Percentiles rank a stretch among this genome's conserved stretches.
Evolutionary conservation across 2,113 vertebrate species (phyloP).

Genomic region (Ardeotis arabs): DNA sequence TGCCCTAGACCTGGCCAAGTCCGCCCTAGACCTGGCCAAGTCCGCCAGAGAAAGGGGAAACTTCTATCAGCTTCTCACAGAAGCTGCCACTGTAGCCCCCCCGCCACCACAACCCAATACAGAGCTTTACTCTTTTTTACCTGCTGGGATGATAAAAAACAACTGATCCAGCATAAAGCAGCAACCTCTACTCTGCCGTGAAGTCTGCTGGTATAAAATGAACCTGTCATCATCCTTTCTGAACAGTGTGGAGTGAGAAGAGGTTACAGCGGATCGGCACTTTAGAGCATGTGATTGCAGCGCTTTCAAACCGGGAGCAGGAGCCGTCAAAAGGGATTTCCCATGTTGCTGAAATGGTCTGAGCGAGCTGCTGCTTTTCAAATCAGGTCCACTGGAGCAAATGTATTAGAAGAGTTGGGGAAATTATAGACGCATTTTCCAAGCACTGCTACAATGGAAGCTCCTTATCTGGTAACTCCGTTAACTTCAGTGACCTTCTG

Average conservation of each 20-base stretch:
- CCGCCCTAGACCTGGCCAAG: too few species aligned
- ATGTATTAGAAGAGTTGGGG: not conserved
- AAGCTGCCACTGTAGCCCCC: too few species aligned
- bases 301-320: not conserved
- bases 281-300: not conserved
- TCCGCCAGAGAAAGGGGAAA: too few species aligned
- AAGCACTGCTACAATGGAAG: not conserved
- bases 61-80: too few species aligned
- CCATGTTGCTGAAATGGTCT: not conserved
- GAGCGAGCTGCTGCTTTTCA: not conserved
- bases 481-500: not conserved
- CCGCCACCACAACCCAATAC: too few species aligned
- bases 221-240: not conserved
- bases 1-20: too few species aligned
- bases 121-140: not conserved
- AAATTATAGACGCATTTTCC: not conserved
- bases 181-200: not conserved
- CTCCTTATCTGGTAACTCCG: not conserved
- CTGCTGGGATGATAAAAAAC: not conserved
- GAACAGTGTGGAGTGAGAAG: not conserved
- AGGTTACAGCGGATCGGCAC: not conserved
- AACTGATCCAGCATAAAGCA: not conserved
- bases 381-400: not conserved
- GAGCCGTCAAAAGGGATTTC: not conserved
- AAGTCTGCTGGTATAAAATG: not conserved